phyloP scores from a whole-genome alignment of 2,888 invertebrate genomes.

The Oscheius myriophilus region DNA sequence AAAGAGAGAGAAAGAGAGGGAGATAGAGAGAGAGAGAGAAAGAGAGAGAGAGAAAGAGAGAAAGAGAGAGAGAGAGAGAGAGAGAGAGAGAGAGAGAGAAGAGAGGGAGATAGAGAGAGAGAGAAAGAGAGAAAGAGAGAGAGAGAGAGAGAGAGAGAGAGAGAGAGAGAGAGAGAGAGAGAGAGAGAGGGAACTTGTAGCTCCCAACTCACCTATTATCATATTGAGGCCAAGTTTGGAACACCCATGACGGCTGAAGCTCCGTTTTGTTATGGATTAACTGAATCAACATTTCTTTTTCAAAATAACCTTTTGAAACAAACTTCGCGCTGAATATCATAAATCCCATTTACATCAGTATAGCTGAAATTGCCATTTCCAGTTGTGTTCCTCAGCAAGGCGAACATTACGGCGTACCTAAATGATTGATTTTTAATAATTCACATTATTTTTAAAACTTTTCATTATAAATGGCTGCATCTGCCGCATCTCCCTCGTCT shows the following conservation, averaged over 20 bases:
- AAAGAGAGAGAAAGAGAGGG: too few relatives aligned
- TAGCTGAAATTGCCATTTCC: conserved; percentile 44
- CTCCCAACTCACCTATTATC: conserved; percentile 33
- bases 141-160: too few relatives aligned
- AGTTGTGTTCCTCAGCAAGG: conserved; percentile 41
- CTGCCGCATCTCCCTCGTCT: conserved; percentile 22
- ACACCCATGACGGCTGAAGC: conserved; percentile 58
- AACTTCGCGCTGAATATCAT: conserved; percentile 58
- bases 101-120: too few relatives aligned
- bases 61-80: too few relatives aligned
- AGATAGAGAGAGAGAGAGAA: too few relatives aligned
- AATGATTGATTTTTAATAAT: too few relatives aligned
- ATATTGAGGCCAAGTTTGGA: conserved; percentile 53
- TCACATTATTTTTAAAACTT: neutral
- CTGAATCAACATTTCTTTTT: conserved; percentile 32
- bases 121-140: too few relatives aligned
- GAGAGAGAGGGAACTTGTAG: too few relatives aligned
- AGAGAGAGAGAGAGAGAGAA: too few relatives aligned
- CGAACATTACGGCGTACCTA: conserved; percentile 45
- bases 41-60: too few relatives aligned
- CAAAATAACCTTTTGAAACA: conserved; percentile 26
- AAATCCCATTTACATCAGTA: conserved; percentile 42
- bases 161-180: too few relatives aligned
- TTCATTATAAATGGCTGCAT: conserved; percentile 4
- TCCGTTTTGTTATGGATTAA: conserved; percentile 41